phyloP scores from a whole-genome alignment of 2,888 invertebrate species.

The Netelia fuscicornis region DNA sequence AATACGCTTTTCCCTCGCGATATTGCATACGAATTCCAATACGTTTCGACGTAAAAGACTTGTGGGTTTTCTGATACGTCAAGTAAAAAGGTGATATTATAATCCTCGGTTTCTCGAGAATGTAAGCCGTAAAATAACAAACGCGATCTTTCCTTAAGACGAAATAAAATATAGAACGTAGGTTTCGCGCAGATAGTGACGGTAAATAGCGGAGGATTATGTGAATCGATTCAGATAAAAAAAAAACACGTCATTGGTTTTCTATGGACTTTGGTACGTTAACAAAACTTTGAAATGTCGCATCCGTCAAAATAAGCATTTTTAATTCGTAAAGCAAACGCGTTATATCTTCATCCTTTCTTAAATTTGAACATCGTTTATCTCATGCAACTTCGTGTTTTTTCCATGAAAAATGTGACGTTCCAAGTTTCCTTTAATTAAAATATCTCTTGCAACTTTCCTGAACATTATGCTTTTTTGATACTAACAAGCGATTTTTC shows the following conservation, averaged over 20 bases:
- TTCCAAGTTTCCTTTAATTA: too few relatives aligned
- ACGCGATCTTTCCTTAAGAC: constrained; percentile 10
- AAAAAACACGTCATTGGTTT: not conserved
- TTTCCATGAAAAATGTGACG: too few relatives aligned
- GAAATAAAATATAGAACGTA: not conserved
- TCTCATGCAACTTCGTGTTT: too few relatives aligned
- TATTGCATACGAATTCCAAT: not conserved
- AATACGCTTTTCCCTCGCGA: not conserved
- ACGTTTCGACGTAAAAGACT: not conserved
- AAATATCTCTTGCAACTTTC: too few relatives aligned
- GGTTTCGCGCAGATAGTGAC: not conserved
- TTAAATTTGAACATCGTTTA: too few relatives aligned
- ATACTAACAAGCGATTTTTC: too few relatives aligned
- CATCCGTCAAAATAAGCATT: too few relatives aligned
- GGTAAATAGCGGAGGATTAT: constrained; percentile 2
- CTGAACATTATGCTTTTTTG: too few relatives aligned
- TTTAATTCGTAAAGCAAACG: too few relatives aligned
- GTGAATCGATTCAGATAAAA: not conserved
- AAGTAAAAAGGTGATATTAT: not conserved
- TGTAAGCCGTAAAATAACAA: not conserved
- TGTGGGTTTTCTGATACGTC: not conserved
- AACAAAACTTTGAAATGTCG: too few relatives aligned
- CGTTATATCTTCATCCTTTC: too few relatives aligned
- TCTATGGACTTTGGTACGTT: not conserved
- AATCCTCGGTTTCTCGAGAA: not conserved